phyloP scores from a whole-genome alignment of 2,888 invertebrate genomes.

The Allolobophora icterica region DNA sequence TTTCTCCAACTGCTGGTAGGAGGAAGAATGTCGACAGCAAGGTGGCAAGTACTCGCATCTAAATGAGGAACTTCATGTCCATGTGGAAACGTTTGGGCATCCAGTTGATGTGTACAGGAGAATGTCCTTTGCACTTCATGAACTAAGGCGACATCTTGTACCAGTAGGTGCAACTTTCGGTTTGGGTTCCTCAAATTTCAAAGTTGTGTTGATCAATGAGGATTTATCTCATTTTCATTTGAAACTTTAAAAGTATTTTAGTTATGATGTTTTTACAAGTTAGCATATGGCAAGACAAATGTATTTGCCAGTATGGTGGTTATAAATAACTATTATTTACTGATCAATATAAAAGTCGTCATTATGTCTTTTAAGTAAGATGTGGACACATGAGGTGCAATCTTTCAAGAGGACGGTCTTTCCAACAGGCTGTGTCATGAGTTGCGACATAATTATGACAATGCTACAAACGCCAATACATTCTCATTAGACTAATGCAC shows the following conservation, averaged over 20 bases:
- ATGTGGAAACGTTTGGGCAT: constrained; percentile 84
- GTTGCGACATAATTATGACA: neutral
- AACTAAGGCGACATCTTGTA: constrained; percentile 33
- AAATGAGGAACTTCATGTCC: constrained; percentile 85
- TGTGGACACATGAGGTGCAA: neutral
- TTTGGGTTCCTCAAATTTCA: neutral
- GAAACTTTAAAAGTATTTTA: neutral
- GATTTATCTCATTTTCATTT: neutral
- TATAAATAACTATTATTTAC: neutral
- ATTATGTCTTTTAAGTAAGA: too few species aligned
- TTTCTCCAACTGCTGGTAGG: constrained; percentile 67
- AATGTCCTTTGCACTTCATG: constrained; percentile 79
- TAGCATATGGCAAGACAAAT: neutral
- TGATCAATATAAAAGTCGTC: neutral
- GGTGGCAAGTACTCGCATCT: constrained; percentile 87
- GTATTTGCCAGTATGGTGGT: neutral
- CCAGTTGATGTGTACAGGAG: constrained; percentile 88
- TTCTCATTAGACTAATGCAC: neutral
- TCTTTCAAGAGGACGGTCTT: neutral
- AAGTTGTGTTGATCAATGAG: neutral
- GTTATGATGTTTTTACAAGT: neutral
- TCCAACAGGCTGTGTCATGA: neutral
- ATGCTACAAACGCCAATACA: too few species aligned
- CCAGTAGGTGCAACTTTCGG: constrained; percentile 20
- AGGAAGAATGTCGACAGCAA: constrained; percentile 83